Percentiles rank a stretch among this genome's conserved stretches.
These are phyloP conservation scores for Aricia artaxerxes DNA, from an alignment of 2,888 invertebrate species.

Conservation along the genomic window DNA sequence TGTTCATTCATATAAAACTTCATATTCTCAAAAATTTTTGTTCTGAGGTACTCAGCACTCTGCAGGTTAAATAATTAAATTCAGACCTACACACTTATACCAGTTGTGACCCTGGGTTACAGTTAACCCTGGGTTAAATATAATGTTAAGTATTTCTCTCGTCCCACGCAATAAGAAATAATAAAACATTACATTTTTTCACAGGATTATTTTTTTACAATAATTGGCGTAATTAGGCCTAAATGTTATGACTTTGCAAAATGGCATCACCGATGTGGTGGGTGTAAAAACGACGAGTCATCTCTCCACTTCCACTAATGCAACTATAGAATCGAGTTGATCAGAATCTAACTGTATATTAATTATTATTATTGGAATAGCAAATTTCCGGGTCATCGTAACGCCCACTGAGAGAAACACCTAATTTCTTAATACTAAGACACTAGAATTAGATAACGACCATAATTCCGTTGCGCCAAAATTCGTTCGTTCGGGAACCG, in stretches of 20 bases:
- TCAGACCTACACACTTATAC: no score
- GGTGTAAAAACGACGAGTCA: constrained; percentile 14
- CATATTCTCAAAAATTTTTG: background rate
- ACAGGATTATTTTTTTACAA: no score
- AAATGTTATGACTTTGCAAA: background rate
- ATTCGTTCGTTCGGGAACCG: no score
- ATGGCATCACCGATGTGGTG: background rate
- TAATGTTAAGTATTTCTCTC: no score
- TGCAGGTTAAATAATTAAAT: background rate
- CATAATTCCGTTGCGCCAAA: no score
- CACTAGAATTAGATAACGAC: no score
- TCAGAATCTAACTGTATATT: constrained; percentile 39
- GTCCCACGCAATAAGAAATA: no score
- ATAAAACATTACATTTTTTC: no score
- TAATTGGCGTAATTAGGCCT: no score
- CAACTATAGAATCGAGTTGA: constrained; percentile 48
- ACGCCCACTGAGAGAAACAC: background rate
- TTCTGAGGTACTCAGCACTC: background rate
- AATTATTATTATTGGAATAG: constrained; percentile 11
- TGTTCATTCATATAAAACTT: background rate
- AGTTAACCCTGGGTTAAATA: no score
- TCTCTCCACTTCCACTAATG: constrained; percentile 56
- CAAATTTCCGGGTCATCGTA: constrained; percentile 5
- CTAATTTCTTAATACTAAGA: constrained; percentile 3
- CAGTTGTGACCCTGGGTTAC: no score